These are phyloP conservation scores for Nomada ruficornis DNA, from an alignment of 2,888 invertebrate species.

Conservation along the genomic window DNA sequence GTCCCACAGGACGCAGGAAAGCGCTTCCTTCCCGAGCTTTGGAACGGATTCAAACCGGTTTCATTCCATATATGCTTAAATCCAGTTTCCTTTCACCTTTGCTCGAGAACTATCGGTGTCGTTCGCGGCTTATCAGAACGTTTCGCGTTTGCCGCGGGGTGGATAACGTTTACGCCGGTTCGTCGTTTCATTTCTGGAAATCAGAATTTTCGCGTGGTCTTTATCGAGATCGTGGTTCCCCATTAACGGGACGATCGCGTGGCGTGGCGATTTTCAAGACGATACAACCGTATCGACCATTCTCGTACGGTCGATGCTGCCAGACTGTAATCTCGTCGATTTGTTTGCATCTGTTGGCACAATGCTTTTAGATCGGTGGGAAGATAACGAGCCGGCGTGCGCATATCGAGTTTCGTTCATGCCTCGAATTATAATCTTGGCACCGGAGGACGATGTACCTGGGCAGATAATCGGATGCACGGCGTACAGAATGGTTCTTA, in stretches of 20 bases:
- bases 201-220: slow-evolving; percentile 29
- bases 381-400: slow-evolving; percentile 20
- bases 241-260: slow-evolving; percentile 9
- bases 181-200: slow-evolving; percentile 8
- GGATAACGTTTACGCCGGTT: slow-evolving; percentile 22
- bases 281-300: background rate
- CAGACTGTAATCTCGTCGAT: slow-evolving; percentile 23
- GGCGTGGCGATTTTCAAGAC: background rate
- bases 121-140: slow-evolving; percentile 46
- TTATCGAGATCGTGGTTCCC: slow-evolving; percentile 16
- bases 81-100: slow-evolving; percentile 71
- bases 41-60: slow-evolving; percentile 64
- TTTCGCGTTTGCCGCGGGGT: slow-evolving; percentile 32
- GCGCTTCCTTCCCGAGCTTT: slow-evolving; percentile 40
- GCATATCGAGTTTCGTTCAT: slow-evolving; percentile 32
- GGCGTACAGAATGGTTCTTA: no score
- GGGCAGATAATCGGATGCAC: no score
- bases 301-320: background rate
- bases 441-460: background rate
- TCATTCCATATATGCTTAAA: slow-evolving; percentile 62
- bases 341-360: slow-evolving; percentile 26
- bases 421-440: slow-evolving; percentile 5
- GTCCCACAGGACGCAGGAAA: slow-evolving; percentile 25
- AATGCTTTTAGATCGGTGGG: slow-evolving; percentile 25
- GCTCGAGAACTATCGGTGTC: slow-evolving; percentile 46